Evolutionary conservation across 2,888 invertebrate genomes (phyloP).

Genomic region (Aethes cnicana): DNA sequence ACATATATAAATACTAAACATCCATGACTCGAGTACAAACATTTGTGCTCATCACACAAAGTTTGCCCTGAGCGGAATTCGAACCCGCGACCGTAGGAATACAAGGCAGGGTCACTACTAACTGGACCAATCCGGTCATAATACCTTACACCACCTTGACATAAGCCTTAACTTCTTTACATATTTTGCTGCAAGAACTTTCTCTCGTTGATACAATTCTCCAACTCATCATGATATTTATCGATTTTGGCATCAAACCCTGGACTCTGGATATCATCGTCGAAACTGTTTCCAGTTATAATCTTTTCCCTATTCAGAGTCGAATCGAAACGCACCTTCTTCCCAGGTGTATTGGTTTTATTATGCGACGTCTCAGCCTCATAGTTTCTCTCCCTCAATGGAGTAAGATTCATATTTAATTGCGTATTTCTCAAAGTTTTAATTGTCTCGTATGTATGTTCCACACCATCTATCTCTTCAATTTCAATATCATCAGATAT

Average conservation of each 20-base stretch:
- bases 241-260: conserved; percentile 75
- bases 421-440: conserved; percentile 71
- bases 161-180: too few relatives aligned
- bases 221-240: conserved; percentile 76
- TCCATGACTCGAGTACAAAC: too few relatives aligned
- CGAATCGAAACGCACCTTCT: conserved; percentile 76
- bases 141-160: too few relatives aligned
- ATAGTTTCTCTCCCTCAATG: conserved; percentile 55
- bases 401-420: conserved; percentile 72
- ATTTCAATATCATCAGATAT: conserved; percentile 76
- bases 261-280: conserved; percentile 67
- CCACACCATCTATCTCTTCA: conserved; percentile 60
- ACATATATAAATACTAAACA: too few relatives aligned
- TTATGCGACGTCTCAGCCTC: conserved; percentile 61
- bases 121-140: too few relatives aligned
- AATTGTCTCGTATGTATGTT: conserved; percentile 72
- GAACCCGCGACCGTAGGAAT: too few relatives aligned
- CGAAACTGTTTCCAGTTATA: conserved; percentile 77
- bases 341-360: conserved; percentile 63
- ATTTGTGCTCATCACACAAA: too few relatives aligned
- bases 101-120: too few relatives aligned
- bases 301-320: conserved; percentile 74
- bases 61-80: too few relatives aligned
- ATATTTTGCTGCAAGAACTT: conserved; percentile 76
- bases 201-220: conserved; percentile 77